phyloP scores from a whole-genome alignment of 2,113 vertebrate species.

The Dromiciops gliroides region DNA sequence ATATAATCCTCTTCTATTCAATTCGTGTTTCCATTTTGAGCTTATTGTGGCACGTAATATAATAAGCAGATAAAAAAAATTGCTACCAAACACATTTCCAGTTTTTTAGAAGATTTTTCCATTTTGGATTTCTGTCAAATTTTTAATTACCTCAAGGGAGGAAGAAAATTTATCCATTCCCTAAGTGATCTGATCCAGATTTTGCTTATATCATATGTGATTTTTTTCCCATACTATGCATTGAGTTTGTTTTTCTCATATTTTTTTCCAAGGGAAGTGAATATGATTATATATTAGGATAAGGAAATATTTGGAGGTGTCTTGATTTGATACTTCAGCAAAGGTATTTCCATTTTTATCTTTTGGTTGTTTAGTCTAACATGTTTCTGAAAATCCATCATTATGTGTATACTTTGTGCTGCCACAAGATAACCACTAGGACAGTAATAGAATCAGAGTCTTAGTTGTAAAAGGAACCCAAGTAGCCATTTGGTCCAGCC shows the following conservation, averaged over 20 bases:
- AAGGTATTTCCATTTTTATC: not conserved
- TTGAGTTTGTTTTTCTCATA: not conserved
- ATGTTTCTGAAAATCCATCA: not conserved
- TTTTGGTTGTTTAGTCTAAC: not conserved
- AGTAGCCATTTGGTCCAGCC: not conserved
- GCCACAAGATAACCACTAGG: not conserved
- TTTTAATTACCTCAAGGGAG: not conserved
- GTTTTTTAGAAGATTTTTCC: not conserved
- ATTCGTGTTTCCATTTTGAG: not conserved
- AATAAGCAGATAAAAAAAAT: not conserved
- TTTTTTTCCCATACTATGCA: not conserved
- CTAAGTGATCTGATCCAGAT: not conserved
- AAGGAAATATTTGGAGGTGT: not conserved
- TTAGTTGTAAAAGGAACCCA: not conserved
- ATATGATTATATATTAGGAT: not conserved
- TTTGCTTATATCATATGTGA: not conserved
- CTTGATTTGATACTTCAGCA: not conserved
- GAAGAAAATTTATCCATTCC: not conserved
- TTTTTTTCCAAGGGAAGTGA: not conserved
- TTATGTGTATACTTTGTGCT: not conserved
- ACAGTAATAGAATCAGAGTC: not conserved
- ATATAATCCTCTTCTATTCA: not conserved
- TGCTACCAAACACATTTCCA: not conserved
- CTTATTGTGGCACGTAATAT: not conserved
- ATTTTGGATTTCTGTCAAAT: not conserved